Conservation (phyloP, 2,797 vertebrate genomes). For the Pristis pectinata region DNA sequence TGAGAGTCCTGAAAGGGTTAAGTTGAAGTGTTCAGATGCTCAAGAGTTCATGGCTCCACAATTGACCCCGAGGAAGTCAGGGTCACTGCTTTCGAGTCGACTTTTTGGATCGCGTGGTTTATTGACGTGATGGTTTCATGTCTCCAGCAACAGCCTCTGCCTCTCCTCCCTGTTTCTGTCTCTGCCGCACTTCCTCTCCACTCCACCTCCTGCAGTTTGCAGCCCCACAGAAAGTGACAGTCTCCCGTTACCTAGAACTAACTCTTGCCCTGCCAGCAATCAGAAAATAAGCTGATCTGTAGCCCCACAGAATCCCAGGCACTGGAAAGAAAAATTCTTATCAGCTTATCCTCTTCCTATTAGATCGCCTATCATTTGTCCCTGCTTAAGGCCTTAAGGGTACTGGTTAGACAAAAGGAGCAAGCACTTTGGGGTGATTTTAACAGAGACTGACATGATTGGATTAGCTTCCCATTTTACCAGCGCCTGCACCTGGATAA, state of each 20-base stretch:
- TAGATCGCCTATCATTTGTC: not conserved
- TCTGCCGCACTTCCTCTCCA: not conserved
- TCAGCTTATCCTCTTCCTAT: too few relatives aligned
- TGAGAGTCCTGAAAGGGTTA: not conserved
- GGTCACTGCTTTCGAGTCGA: not conserved
- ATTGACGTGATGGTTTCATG: not conserved
- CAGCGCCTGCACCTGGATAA: too few relatives aligned
- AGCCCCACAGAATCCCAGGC: too few relatives aligned
- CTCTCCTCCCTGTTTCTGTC: conserved; percentile 11
- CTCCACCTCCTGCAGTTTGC: not conserved
- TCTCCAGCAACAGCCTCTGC: not conserved
- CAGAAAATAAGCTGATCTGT: not conserved
- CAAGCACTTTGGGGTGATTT: not conserved
- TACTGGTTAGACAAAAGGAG: not conserved
- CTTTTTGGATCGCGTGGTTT: not conserved
- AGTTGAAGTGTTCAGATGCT: not conserved
- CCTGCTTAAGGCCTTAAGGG: too few relatives aligned
- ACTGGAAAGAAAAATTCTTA: not conserved
- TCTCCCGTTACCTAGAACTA: not conserved
- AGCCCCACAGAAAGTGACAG: not conserved
- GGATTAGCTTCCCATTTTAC: not conserved
- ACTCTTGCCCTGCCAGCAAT: not conserved
- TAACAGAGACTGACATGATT: not conserved
- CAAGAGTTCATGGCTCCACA: not conserved
- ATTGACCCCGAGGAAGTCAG: not conserved